Base-by-base conservation (phyloP, 2,113 vertebrate species). In the Muscicapa adusta region DNA sequence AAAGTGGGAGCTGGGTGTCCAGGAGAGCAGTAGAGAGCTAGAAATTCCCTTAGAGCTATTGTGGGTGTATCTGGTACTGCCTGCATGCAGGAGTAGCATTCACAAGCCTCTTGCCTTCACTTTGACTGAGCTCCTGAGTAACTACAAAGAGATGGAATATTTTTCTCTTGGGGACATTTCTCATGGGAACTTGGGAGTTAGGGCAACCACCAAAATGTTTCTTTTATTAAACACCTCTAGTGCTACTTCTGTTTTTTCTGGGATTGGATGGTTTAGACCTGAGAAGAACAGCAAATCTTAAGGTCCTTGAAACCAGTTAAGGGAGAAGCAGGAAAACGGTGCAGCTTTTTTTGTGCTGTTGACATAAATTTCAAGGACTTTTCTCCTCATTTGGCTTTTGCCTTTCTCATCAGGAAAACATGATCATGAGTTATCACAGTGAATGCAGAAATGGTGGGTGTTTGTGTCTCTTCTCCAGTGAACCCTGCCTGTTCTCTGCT, bases 301-400 rank as follows among this genome's bases (percentile, higher is more conserved):
- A 53, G 36, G 42, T 61, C 53, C 45, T 53, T 61, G 36, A 29
- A 93, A 50, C 28, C 10, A 34, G 33, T 58, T 58, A 38, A 77
- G 42, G 56, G 68, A 60, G 68, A 71, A 74, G 25, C 29, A 71
- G 86, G 60, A 86, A 77, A 58, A 51, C 79, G 81, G 4, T 13
- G 8, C 65, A 74, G 34, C 28, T 80, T 62, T 43, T 20, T 86
- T 65, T 63, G 62, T 45, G 20, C 74, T 79, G 31, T 65, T 85
- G 66, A 28, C 31, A 5, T 43, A 38, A 53, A 73, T 76, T 72
- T 87, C 65, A 67, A 82, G 54, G 87, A 34, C n/a, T 31, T 29
- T 86, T 51, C 81, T 76, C 63, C 47, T 93, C 42, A 5, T 89
- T 89, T 88, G 68, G 31, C 53, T 53, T 87, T 95, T 82, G 48